These are phyloP conservation scores for Lemur catta DNA, from an alignment of 2,797 vertebrate species.

Conservation along the genomic window DNA sequence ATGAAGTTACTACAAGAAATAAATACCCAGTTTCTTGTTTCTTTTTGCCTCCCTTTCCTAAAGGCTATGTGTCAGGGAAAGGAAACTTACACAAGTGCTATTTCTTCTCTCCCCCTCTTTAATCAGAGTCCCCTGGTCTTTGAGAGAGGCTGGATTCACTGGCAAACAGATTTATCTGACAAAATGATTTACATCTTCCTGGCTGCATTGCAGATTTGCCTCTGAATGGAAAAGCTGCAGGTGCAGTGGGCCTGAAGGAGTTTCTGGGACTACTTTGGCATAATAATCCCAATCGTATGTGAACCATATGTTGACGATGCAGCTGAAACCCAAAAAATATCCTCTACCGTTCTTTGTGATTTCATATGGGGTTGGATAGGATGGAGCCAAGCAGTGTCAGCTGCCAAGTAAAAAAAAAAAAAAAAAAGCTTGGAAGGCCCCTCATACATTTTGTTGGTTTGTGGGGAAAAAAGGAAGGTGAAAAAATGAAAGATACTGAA, in stretches of 20 bases:
- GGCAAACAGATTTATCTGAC: constrained; percentile 13
- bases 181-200: background rate
- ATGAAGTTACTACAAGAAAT: background rate
- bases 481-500: background rate
- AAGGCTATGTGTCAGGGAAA: background rate
- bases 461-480: background rate
- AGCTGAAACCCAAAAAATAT: background rate
- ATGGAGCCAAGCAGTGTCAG: background rate
- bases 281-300: background rate
- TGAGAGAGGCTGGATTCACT: background rate
- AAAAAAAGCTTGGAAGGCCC: background rate
- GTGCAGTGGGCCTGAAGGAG: background rate
- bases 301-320: constrained; percentile 16
- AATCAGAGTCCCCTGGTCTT: background rate
- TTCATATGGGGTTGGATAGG: background rate
- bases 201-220: constrained; percentile 18
- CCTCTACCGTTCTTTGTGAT: constrained; percentile 13
- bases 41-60: background rate
- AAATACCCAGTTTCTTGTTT: background rate
- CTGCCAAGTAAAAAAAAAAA: background rate
- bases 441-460: background rate
- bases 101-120: background rate
- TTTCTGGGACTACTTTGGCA: background rate
- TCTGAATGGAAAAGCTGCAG: constrained; percentile 28
- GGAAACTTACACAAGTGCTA: background rate